A percentile compares a stretch with the other conserved stretches of the same genome.
phyloP scores from a whole-genome alignment of 37 sponge, comb jelly and placozoan genomes.

The Aphrocallistes beatrix region DNA sequence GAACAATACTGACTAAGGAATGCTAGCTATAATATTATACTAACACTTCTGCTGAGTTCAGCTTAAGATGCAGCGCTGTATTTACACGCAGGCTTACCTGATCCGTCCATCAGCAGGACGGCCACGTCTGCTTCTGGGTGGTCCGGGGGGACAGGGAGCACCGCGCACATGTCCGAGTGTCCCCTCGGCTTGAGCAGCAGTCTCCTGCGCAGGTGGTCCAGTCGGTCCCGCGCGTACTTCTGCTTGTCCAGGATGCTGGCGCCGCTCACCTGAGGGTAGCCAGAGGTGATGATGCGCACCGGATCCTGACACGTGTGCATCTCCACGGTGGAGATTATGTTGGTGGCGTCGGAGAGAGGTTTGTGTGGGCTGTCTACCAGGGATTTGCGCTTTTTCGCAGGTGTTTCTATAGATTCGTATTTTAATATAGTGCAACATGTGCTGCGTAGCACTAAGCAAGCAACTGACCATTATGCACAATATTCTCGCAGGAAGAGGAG shows the following conservation, averaged over 20 bases:
- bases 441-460: too few relatives aligned
- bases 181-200: conserved; percentile 81
- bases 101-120: conserved; percentile 67
- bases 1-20: too few relatives aligned
- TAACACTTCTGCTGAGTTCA: too few relatives aligned
- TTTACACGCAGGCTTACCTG: conserved; percentile 59
- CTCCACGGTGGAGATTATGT: conserved; percentile 46
- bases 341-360: not conserved
- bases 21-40: too few relatives aligned
- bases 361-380: too few relatives aligned
- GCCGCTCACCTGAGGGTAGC: conserved; percentile 53
- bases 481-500: not conserved
- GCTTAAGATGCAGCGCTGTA: too few relatives aligned
- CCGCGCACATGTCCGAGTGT: conserved; percentile 73
- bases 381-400: not conserved
- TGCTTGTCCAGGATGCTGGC: conserved; percentile 60
- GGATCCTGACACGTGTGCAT: conserved; percentile 82
- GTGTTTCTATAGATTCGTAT: not conserved
- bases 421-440: too few relatives aligned
- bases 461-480: not conserved
- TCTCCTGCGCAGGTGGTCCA: conserved; percentile 48
- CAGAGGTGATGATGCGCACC: conserved; percentile 40
- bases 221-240: conserved; percentile 38
- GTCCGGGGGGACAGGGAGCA: conserved; percentile 47
- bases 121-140: conserved; percentile 69